These are phyloP conservation scores for Dynastes grantii DNA, from an alignment of 2,888 invertebrate species.

Conservation along the genomic window DNA sequence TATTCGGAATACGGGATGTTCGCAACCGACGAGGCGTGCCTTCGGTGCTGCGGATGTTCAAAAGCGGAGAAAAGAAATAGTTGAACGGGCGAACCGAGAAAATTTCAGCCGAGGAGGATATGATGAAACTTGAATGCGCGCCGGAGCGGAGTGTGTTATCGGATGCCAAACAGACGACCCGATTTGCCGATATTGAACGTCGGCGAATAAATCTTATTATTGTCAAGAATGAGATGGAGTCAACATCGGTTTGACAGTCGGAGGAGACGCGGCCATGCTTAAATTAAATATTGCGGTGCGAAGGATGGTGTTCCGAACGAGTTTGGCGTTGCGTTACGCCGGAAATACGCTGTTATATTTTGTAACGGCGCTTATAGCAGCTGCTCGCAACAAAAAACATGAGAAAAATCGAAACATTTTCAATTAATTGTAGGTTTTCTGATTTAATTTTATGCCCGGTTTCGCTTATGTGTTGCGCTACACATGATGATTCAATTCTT, in stretches of 20 bases:
- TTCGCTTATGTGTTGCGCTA: too few relatives aligned
- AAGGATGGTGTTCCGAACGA: conserved; percentile 55
- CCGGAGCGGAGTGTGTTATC: conserved; percentile 38
- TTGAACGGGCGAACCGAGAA: conserved; percentile 17
- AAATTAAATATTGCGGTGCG: conserved; percentile 68
- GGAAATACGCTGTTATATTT: too few relatives aligned
- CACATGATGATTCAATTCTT: too few relatives aligned
- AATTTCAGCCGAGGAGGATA: conserved; percentile 19
- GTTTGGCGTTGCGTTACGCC: conserved; percentile 57
- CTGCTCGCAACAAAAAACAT: too few relatives aligned
- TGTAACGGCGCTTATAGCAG: too few relatives aligned
- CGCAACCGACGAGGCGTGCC: neutral
- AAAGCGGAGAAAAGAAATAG: conserved; percentile 16
- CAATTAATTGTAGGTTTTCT: too few relatives aligned
- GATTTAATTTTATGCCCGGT: too few relatives aligned
- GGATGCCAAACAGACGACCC: conserved; percentile 59
- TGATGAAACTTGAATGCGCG: conserved; percentile 35
- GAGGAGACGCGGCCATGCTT: conserved; percentile 67
- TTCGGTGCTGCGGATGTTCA: conserved; percentile 7
- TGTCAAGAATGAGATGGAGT: conserved; percentile 68
- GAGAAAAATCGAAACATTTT: too few relatives aligned
- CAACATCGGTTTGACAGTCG: conserved; percentile 68
- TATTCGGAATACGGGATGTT: neutral
- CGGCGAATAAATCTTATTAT: conserved; percentile 69
- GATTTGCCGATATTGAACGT: conserved; percentile 67